Evolutionary conservation across 2,888 invertebrate genomes (phyloP), one percentile per base, ranked within the genome.

Genomic region (Rhagonycha fulva): DNA sequence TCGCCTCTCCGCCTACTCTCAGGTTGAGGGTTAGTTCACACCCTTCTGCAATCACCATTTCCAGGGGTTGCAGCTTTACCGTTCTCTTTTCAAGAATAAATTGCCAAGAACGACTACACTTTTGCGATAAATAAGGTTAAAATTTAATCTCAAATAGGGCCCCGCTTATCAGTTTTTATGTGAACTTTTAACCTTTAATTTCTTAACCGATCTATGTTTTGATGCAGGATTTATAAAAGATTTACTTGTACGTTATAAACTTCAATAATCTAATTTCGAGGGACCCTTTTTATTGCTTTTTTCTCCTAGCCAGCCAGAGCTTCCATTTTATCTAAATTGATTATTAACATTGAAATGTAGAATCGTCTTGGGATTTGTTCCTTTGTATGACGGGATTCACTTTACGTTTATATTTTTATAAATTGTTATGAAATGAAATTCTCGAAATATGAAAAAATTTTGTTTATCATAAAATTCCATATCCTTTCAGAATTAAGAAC

Each of bases 41-140:
- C 78, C 80, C 78, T 77, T 80, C 74, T 78, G 76, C 78, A 75
- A 82, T 81, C 75, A 82, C 81, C 69, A 83, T 75, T 70, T 75
- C 74, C 76, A 73, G 73, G 76, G 76, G 69, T 68, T 74, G 74
- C 68, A 74, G 69, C 72, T 76, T 73, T 70, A 68, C 70, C 28
- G 62, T 23, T 70, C 61, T 67, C 30, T 68, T 71, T 47, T 30
- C 26, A 69, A 14, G 63, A 66, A 69, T 76, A 69, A 72, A 72
- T 72, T 66, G 28, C 66, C 14, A 68, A 66, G 28, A 76, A 26
- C 69, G 32, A 28, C 63, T 26, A 69, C 68, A 14, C 28, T 24
- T 63, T 70, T 24, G 30, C 32, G 60, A 62, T 62, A 28, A 68
- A 28, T 73, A 73, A 76, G 76, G 76, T 76, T 73, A 74, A 70